Evolutionary conservation across 2,113 vertebrate species (phyloP).

Genomic region (Microcebus jonahi): DNA sequence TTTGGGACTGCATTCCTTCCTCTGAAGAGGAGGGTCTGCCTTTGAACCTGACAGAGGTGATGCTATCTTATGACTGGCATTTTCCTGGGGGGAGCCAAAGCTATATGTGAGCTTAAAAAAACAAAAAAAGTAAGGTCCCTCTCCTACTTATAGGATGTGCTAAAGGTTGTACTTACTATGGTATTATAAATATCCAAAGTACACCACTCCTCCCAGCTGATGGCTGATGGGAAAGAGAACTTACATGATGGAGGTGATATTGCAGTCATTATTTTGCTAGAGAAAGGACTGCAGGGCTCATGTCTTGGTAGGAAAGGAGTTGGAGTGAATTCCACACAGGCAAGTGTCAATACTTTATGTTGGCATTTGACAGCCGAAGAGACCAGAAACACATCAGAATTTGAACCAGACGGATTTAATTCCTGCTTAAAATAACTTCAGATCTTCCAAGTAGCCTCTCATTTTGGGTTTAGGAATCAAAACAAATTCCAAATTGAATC

Average conservation of each 20-base stretch:
- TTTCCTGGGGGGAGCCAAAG: not conserved
- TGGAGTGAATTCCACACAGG: not conserved
- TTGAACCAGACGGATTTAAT: not conserved
- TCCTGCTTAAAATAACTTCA: not conserved
- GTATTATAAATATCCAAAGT: not conserved
- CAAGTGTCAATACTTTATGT: not conserved
- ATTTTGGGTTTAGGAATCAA: not conserved
- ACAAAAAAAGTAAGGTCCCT: not conserved
- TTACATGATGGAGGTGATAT: accelerated
- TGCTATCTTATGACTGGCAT: not conserved
- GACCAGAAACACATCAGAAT: not conserved
- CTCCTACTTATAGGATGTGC: not conserved
- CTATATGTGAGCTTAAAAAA: not conserved
- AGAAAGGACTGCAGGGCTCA: not conserved
- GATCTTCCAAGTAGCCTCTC: not conserved
- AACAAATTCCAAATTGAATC: not conserved
- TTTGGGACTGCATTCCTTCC: not conserved
- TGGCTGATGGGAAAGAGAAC: not conserved
- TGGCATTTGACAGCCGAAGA: not conserved
- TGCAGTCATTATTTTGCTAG: not conserved
- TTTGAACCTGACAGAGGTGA: not conserved
- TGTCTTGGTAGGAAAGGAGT: not conserved
- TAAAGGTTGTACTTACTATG: not conserved
- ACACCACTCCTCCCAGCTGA: not conserved
- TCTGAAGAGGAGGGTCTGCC: not conserved